Evolutionary conservation across 2,888 invertebrate species (phyloP).

Genomic region (Dorcus parallelipipedus): DNA sequence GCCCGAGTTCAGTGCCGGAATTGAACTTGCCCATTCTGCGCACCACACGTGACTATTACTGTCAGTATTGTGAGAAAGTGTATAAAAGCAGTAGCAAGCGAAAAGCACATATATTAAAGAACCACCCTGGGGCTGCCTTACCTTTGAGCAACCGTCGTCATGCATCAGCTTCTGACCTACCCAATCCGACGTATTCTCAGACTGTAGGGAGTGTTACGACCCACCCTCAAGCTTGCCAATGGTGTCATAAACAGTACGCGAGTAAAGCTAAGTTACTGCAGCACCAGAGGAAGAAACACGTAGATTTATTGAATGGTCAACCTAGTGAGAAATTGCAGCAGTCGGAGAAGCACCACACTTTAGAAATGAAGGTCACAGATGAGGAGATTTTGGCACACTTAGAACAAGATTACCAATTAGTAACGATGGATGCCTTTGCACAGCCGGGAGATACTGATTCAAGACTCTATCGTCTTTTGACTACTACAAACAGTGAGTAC

Average conservation of each 20-base stretch:
- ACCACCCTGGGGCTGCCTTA: constrained; percentile 75
- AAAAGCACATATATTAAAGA: constrained; percentile 75
- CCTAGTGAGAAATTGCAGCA: background rate
- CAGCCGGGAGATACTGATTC: constrained; percentile 31
- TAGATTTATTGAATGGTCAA: constrained; percentile 43
- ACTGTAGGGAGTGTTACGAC: constrained; percentile 71
- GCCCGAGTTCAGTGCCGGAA: constrained; percentile 66
- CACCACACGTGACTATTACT: constrained; percentile 76
- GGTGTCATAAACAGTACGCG: constrained; percentile 86
- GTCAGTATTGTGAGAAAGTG: constrained; percentile 77
- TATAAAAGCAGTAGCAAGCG: constrained; percentile 84
- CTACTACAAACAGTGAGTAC: constrained; percentile 42
- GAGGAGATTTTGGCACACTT: constrained; percentile 23
- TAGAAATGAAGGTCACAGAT: constrained; percentile 17
- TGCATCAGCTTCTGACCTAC: constrained; percentile 47
- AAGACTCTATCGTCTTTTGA: constrained; percentile 42
- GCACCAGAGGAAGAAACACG: constrained; percentile 65
- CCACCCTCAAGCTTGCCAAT: constrained; percentile 68
- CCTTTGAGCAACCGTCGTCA: constrained; percentile 53
- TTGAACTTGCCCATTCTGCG: constrained; percentile 74
- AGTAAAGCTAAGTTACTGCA: constrained; percentile 71
- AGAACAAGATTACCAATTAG: constrained; percentile 29
- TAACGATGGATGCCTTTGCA: constrained; percentile 21
- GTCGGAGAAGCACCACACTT: background rate
- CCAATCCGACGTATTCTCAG: constrained; percentile 63